Evolutionary conservation across 1,140 invertebrate genomes (phyloP), one percentile per base, ranked within the genome.

Genomic region (Drosophila burlai): DNA sequence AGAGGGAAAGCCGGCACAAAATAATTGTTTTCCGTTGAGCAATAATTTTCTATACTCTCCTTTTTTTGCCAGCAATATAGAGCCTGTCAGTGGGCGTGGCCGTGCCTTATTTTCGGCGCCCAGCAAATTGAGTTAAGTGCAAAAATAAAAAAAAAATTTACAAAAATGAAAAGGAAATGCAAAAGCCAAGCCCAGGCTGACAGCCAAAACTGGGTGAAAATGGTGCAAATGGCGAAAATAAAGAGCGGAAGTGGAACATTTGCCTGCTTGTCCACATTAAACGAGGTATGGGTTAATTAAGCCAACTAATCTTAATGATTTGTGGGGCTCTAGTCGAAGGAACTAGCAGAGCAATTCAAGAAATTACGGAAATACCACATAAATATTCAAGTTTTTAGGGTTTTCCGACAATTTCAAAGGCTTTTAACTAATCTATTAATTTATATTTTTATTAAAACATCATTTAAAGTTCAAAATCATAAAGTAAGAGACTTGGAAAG

Each of bases 11-110:
- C 57, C 61, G 73, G 80, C 83, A 67, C 80, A 65, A 89, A 86
- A 86, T 86, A 86, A 86, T 86, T 86, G 84, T 86, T 86, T 86
- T 83, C 83, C 84, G 83, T 86, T 86, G 80, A 83, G 83, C 84
- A 86, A 86, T 86, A 87, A 86, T 86, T 86, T 86, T 86, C 84
- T 80, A 89, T 89, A 89, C 71, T 21, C 43, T 45, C 83, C 77
- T 59, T 21, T 69, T 69, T 81, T 55, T 0, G 36, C 49, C 61
- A 54, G 71, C 54, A 57, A 76, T 75, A 49, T 16, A 74, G 52
- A 83, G 45, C 69, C 34, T 73, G 67, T 72, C 67, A 40, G 69
- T n/a, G 69, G 71, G 71, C 71, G 71, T 74, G 67, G 71, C 55
- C 46, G 46, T 80, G 45, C 47, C 78, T 60, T 76, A 58, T 75